These are phyloP conservation scores for Zele albiditarsus DNA, from an alignment of 2,888 invertebrate genomes.

Conservation along the genomic window DNA sequence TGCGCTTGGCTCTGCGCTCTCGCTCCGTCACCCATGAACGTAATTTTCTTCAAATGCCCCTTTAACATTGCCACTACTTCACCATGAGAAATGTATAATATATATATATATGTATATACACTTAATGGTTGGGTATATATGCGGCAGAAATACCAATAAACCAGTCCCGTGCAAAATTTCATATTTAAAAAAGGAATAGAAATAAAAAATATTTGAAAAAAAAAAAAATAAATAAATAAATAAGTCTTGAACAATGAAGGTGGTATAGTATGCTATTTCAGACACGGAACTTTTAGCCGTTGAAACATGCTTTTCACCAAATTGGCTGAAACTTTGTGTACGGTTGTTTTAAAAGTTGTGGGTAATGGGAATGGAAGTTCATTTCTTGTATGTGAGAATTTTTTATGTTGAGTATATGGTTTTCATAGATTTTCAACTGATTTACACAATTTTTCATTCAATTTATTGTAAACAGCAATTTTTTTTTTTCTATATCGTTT, in stretches of 20 bases:
- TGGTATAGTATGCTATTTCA: neutral
- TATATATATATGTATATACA: neutral
- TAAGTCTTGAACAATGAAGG: neutral
- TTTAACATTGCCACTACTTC: constrained; percentile 1
- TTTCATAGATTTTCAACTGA: too few relatives aligned
- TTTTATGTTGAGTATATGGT: too few relatives aligned
- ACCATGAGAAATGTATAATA: constrained; percentile 10
- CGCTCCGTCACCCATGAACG: constrained; percentile 20
- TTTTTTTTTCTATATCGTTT: too few relatives aligned
- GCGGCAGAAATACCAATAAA: constrained; percentile 7
- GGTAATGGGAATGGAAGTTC: too few relatives aligned
- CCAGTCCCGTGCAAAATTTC: neutral
- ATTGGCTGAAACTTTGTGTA: too few relatives aligned
- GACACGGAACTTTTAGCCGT: neutral
- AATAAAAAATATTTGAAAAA: neutral
- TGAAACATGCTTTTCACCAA: too few relatives aligned
- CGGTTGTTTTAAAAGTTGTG: too few relatives aligned
- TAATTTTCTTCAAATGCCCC: constrained; percentile 25
- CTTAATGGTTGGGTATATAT: neutral
- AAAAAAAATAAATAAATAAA: neutral
- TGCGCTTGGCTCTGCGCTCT: constrained; percentile 15
- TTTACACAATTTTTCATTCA: too few relatives aligned
- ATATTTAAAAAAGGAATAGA: neutral
- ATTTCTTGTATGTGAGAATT: too few relatives aligned
- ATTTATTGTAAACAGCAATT: too few relatives aligned